phyloP scores from a whole-genome alignment of 2,888 invertebrate species.

The Myathropa florea region DNA sequence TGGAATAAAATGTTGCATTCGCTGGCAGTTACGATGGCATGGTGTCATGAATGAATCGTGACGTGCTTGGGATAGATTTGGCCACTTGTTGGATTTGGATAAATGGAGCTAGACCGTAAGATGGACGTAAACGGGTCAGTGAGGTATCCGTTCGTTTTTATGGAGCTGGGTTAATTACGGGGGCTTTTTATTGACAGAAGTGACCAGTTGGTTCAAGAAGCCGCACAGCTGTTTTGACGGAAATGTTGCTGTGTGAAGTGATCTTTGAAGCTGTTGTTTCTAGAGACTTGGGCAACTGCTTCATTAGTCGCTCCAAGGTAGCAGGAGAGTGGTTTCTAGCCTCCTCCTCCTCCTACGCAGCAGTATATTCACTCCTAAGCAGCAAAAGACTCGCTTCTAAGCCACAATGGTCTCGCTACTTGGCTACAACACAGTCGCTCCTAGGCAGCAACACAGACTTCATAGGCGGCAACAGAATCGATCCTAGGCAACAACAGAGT shows the following conservation, averaged over 20 bases:
- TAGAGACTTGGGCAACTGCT: background rate
- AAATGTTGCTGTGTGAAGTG: background rate
- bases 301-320: too few species aligned
- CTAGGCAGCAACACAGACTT: too few species aligned
- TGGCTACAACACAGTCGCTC: too few species aligned
- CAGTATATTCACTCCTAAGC: too few species aligned
- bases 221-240: background rate
- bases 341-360: too few species aligned
- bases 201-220: background rate
- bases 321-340: too few species aligned
- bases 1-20: background rate
- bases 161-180: background rate
- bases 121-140: background rate
- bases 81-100: background rate
- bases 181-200: background rate
- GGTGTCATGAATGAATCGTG: background rate
- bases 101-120: background rate
- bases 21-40: background rate
- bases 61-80: background rate
- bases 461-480: too few species aligned
- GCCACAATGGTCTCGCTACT: too few species aligned
- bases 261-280: background rate
- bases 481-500: too few species aligned
- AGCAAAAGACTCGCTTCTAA: too few species aligned
- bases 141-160: background rate